Evolutionary conservation across 2,888 invertebrate genomes (phyloP).

Genomic region (Hypomecis punctinalis): DNA sequence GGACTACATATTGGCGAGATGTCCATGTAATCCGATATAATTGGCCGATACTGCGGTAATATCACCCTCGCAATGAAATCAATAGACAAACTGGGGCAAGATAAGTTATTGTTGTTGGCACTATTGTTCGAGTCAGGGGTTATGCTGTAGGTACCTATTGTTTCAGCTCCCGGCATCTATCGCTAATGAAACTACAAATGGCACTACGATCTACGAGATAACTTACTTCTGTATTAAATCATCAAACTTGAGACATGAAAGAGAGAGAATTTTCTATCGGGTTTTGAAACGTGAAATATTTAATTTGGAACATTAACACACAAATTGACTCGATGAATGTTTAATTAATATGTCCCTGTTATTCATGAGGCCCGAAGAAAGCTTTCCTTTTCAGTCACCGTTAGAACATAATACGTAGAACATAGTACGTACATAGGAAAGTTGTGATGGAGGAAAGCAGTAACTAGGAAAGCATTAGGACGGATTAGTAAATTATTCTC

Average conservation of each 20-base stretch:
- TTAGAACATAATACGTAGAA: background rate
- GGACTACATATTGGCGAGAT: constrained; percentile 25
- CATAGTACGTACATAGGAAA: constrained; percentile 2
- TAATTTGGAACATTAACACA: constrained; percentile 16
- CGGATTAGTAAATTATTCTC: background rate
- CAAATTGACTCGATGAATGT: background rate
- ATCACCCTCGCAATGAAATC: constrained; percentile 23
- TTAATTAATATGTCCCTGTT: background rate
- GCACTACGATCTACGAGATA: constrained; percentile 31
- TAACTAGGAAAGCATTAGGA: constrained; percentile 12
- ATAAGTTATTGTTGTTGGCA: constrained; percentile 27
- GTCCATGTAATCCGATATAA: constrained; percentile 37
- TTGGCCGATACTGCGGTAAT: constrained; percentile 30
- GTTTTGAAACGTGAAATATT: constrained; percentile 33
- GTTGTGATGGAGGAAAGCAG: constrained; percentile 18
- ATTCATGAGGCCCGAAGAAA: constrained; percentile 12
- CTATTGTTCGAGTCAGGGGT: constrained; percentile 21
- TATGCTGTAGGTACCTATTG: constrained; percentile 21
- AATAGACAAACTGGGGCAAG: constrained; percentile 31
- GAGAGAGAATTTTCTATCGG: constrained; percentile 37
- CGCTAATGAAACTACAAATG: constrained; percentile 34
- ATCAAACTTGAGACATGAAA: constrained; percentile 37
- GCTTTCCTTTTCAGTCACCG: constrained; percentile 8
- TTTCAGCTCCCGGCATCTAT: constrained; percentile 16
- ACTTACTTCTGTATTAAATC: constrained; percentile 35